phyloP scores from a whole-genome alignment of 2,113 vertebrate genomes.

The Malaclemys terrapin region DNA sequence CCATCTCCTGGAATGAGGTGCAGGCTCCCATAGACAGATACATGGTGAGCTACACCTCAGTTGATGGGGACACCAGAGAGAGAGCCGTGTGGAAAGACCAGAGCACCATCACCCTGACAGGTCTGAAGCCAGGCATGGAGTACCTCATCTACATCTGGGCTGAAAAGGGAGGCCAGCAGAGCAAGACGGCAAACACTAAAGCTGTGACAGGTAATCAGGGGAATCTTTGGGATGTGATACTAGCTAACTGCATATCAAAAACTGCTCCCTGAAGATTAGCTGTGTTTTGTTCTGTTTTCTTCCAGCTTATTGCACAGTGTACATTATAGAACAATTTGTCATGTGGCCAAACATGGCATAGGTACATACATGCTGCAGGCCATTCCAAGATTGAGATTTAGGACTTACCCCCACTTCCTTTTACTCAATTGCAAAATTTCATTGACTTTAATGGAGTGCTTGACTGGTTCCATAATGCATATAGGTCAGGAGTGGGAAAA shows the following conservation, averaged over 20 bases:
- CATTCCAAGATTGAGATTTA: not conserved
- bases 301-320: not conserved
- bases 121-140: conserved; percentile 76
- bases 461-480: not conserved
- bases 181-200: conserved; percentile 70
- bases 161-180: conserved; percentile 71
- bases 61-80: conserved; percentile 76
- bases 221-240: not conserved
- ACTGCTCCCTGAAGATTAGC: not conserved
- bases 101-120: conserved; percentile 68
- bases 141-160: conserved; percentile 80
- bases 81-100: conserved; percentile 71
- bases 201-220: conserved; percentile 72
- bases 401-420: not conserved
- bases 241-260: not conserved
- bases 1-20: conserved; percentile 78
- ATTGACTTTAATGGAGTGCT: not conserved
- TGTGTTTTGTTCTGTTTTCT: not conserved
- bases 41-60: conserved; percentile 80
- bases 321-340: fast-evolving
- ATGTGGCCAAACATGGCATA: not conserved
- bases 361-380: not conserved
- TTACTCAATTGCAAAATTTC: not conserved
- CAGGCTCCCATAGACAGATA: conserved; percentile 82
- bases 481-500: not conserved